Evolutionary conservation across 2,113 vertebrate species (phyloP).

Genomic region (Passer montanus): DNA sequence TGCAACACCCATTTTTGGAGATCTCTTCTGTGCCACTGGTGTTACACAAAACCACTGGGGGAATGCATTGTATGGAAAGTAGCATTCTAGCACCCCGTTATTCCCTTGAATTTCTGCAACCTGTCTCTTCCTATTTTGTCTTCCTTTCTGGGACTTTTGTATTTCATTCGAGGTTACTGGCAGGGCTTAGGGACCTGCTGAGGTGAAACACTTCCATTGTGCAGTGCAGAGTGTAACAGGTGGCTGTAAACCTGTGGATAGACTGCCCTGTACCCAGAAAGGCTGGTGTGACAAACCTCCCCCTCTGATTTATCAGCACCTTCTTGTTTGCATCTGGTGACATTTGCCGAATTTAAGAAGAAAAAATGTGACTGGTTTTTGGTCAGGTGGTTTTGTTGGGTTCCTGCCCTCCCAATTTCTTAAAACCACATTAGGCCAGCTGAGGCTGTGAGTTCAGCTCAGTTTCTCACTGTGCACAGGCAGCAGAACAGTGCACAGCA

Average conservation of each 20-base stretch:
- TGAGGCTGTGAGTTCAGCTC: not conserved
- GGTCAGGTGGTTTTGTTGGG: not conserved
- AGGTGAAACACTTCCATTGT: not conserved
- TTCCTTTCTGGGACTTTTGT: not conserved
- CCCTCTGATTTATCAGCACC: not conserved
- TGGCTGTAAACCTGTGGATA: not conserved
- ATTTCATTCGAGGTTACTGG: not conserved
- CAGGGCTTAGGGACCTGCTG: not conserved
- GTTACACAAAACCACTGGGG: not conserved
- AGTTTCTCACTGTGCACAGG: fast-evolving
- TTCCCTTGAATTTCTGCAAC: not conserved
- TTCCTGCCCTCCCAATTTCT: not conserved
- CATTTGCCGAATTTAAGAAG: not conserved
- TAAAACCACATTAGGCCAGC: not conserved
- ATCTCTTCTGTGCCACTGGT: not conserved
- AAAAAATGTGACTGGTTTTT: not conserved
- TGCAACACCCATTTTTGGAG: not conserved
- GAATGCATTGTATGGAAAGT: not conserved
- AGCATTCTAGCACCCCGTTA: not conserved
- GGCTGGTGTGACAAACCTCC: not conserved
- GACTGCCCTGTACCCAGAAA: not conserved
- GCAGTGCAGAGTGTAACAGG: not conserved
- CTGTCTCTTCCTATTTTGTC: not conserved
- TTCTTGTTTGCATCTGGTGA: not conserved
- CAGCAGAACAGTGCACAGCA: fast-evolving